Evolutionary conservation across 2,888 invertebrate species (phyloP), one percentile per base, ranked within the genome.

Genomic region (Abrostola tripartita): DNA sequence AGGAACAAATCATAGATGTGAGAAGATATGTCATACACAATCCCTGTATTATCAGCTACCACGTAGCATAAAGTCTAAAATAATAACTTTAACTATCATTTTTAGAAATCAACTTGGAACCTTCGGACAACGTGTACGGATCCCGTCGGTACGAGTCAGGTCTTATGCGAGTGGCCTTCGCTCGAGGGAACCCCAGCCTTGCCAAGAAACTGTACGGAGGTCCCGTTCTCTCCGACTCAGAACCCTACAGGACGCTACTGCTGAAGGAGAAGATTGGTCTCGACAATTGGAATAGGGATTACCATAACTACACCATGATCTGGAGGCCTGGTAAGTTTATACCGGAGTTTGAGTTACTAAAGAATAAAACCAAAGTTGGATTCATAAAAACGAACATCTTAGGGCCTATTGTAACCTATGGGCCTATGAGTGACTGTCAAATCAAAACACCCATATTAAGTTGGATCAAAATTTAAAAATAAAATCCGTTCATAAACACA

Each of bases 91-190:
- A 5, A 41, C 5, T 40, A 35, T 36, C n/a, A 10, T 6, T 68
- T 87, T 0, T 84, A 97, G 97, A 97, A 87, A 87, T 97, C 1
- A 95, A 95, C 68, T 84, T 97, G 81, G 96, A 97, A 78, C 97
- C 98, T 0, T 87, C 91, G n/a, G 94, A 95, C 24, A 95, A 95
- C 52, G 88, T 91, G 5, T 97, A 97, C 81, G 97, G 97, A 0
- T 81, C 86, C 36, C 90, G 90, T 69, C 93, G 92, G 36, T 95
- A 95, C 74, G 94, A 95, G 52, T 97, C 97, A 0, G 97, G 97
- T 0, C 96, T 97, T 82, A 96, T 98, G 65, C 95, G 97, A 57
- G 92, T 98, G 5, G 97, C 97, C 0, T 96, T 96, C 81, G 92
- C 95, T 0, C 94, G 95, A 54, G 98, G 98, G 10, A 97, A 97